Evolutionary conservation across 2,888 invertebrate species (phyloP).

Genomic region (Dasypolia templi): DNA sequence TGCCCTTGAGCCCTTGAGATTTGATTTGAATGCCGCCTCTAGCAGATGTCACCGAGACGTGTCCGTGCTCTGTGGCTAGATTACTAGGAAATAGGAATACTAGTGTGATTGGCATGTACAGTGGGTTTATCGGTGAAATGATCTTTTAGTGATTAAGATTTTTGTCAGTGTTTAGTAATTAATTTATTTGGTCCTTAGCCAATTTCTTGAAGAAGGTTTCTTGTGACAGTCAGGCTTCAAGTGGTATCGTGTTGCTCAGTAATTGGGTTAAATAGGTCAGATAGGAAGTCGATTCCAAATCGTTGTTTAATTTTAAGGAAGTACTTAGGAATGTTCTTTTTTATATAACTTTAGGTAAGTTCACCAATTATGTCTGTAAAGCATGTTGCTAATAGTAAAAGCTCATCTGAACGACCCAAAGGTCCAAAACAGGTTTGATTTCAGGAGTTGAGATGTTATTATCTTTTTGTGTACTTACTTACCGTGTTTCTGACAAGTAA

Average conservation of each 20-base stretch:
- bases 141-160: constrained; percentile 5
- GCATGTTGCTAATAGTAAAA: no score
- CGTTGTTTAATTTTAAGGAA: no score
- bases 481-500: not conserved
- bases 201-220: not conserved
- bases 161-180: not conserved
- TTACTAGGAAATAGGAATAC: constrained; percentile 24
- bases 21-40: no score
- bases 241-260: not conserved
- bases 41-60: no score
- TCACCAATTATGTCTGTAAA: no score
- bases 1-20: no score
- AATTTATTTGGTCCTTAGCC: not conserved
- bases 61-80: not conserved
- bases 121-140: not conserved
- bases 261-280: not conserved
- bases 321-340: no score
- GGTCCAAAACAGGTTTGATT: no score
- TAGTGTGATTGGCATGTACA: constrained; percentile 18
- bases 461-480: not conserved
- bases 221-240: not conserved
- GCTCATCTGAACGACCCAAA: no score
- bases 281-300: not conserved
- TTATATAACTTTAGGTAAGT: no score
- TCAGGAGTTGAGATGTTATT: no score